These are phyloP conservation scores for Phlogophora meticulosa DNA, from an alignment of 2,888 invertebrate species.

Conservation along the genomic window DNA sequence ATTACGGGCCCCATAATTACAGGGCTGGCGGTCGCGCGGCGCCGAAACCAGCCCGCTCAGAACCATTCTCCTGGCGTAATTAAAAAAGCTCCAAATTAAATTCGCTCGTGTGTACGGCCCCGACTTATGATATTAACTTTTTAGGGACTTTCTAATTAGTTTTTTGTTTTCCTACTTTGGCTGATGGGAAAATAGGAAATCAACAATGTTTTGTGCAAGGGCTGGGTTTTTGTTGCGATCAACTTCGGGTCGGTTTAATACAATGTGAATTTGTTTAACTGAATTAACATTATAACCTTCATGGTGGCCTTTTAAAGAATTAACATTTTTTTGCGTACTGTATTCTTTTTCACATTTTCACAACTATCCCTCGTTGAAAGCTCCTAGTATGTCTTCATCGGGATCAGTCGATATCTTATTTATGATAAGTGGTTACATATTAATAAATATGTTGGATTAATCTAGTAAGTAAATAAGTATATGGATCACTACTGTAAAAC, in stretches of 20 bases:
- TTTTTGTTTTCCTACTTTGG: constrained; percentile 80
- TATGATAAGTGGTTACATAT: neutral
- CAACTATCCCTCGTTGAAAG: neutral
- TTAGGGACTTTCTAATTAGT: constrained; percentile 90
- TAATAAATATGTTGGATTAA: neutral
- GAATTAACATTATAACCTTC: constrained; percentile 22
- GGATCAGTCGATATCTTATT: neutral
- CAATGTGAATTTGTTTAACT: constrained; percentile 38
- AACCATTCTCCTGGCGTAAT: constrained; percentile 89
- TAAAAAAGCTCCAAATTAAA: constrained; percentile 91
- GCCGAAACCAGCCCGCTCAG: constrained; percentile 86
- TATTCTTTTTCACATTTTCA: constrained; percentile 15
- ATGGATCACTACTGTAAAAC: too few species aligned
- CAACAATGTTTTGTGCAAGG: constrained; percentile 51
- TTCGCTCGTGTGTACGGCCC: constrained; percentile 88
- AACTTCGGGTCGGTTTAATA: constrained; percentile 40
- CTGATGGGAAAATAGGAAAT: constrained; percentile 79
- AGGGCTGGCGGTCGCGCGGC: constrained; percentile 88
- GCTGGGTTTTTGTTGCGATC: constrained; percentile 43
- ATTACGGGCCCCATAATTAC: constrained; percentile 90
- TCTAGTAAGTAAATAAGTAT: too few species aligned
- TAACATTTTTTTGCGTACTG: neutral
- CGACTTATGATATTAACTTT: constrained; percentile 90
- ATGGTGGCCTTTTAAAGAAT: constrained; percentile 30
- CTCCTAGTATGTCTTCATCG: neutral